Evolutionary conservation across 1,140 invertebrate species (phyloP).

Genomic region (Galendromus occidentalis): DNA sequence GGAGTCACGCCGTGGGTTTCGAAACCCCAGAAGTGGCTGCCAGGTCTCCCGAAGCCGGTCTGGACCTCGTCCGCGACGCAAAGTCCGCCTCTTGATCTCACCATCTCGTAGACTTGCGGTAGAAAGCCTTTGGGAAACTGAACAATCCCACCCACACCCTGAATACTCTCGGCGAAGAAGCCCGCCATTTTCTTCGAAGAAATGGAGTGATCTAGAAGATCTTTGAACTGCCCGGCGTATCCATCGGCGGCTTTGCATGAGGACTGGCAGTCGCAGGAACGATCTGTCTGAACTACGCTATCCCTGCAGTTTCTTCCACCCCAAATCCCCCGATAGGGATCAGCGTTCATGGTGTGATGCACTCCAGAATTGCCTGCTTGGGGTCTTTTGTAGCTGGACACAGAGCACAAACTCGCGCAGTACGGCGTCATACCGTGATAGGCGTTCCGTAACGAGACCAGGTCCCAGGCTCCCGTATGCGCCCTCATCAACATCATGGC

Average conservation of each 20-base stretch:
- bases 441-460: constrained; percentile 59
- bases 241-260: constrained; percentile 48
- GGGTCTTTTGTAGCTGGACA: constrained; percentile 54
- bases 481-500: constrained; percentile 65
- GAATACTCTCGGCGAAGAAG: constrained; percentile 70
- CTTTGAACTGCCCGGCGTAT: constrained; percentile 60
- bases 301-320: constrained; percentile 68
- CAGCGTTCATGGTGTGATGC: constrained; percentile 67
- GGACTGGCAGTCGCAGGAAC: constrained; percentile 42
- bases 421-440: constrained; percentile 76
- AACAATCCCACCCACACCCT: constrained; percentile 69
- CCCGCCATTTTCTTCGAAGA: constrained; percentile 55
- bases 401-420: constrained; percentile 58
- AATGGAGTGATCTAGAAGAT: constrained; percentile 50
- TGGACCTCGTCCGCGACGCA: constrained; percentile 88
- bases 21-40: constrained; percentile 88
- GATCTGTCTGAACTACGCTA: constrained; percentile 48
- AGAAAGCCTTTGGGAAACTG: constrained; percentile 78
- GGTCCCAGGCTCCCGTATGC: constrained; percentile 60
- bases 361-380: constrained; percentile 52
- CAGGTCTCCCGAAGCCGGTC: constrained; percentile 83
- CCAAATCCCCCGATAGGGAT: constrained; percentile 70
- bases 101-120: constrained; percentile 53
- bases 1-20: constrained; percentile 60
- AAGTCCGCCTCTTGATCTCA: constrained; percentile 58